Percentiles rank a stretch among this genome's conserved stretches.
Conservation (phyloP, 2,797 vertebrate species). For the Agapornis canus region DNA sequence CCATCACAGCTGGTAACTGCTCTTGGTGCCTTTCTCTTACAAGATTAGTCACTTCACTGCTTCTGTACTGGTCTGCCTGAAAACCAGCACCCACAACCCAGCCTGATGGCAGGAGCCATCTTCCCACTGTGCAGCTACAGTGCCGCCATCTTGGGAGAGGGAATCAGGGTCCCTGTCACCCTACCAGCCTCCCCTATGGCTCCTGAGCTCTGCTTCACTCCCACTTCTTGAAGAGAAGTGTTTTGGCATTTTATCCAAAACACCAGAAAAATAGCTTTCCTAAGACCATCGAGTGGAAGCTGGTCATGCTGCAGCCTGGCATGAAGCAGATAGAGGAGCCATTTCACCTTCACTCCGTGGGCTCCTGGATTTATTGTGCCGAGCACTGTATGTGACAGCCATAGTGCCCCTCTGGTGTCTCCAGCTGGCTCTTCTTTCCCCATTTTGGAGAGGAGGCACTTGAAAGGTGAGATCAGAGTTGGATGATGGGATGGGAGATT, state of each 20-base stretch:
- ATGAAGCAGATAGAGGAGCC: neutral
- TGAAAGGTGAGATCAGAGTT: neutral
- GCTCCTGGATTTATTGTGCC: neutral
- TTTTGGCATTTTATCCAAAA: neutral
- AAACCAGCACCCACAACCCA: neutral
- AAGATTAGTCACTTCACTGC: neutral
- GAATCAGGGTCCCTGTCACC: neutral
- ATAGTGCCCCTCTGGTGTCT: neutral
- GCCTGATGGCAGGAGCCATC: neutral
- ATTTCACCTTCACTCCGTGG: rapidly evolving
- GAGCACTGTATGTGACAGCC: neutral
- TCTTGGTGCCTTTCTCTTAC: neutral
- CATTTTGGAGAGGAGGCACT: neutral
- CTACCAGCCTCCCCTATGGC: rapidly evolving
- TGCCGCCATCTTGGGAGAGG: neutral
- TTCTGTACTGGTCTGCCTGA: neutral
- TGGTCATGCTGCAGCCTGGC: neutral
- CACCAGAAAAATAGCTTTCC: neutral
- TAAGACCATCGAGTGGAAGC: neutral
- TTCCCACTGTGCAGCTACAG: rapidly evolving
- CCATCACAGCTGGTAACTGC: neutral
- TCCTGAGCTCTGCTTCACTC: no score
- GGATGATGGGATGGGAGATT: rapidly evolving
- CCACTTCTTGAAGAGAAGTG: neutral
- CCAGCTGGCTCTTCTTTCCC: neutral